Evolutionary conservation across 2,797 vertebrate genomes (phyloP), one percentile per base, ranked within the genome.

Genomic region (Mormyrops attenuatus): DNA sequence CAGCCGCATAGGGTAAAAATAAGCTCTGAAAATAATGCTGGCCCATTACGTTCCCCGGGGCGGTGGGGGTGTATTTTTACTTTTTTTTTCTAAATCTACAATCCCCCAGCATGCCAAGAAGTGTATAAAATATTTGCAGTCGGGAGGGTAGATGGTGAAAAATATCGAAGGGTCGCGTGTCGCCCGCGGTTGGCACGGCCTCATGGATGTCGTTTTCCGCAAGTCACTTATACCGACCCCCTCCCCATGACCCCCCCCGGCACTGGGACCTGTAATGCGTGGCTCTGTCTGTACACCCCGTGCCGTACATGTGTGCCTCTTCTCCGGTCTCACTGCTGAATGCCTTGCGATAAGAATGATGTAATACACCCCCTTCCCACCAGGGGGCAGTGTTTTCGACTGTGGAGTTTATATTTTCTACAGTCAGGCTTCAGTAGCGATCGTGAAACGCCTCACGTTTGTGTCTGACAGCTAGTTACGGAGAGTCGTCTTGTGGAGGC

Each of bases 291-390:
- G 38, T 9, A 57, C 57, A 47, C 82, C 26, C 41, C 7, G 6
- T 13, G 53, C 53, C n/a, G 49, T 41, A 84, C 15, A 53, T 15
- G 53, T 89, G 53, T 88, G 49, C 60, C 85, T 55, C 88, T 77
- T 87, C 73, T 92, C 89, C 84, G 86, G 66, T 91, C 90, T 60
- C 89, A 69, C 63, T 73, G 73, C 88, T 22, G 87, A 60, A 91
- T 30, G n/a, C 44, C 47, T 49, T 5, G 6, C n/a, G 15, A 20
- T 41, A 22, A n/a, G 47, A 22, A n/a, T 85, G 47, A 85, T 85
- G 82, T 50, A 49, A 85, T 44, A 50, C n/a, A 49, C 73, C 38
- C 17, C 11, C 15, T 30, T n/a, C 73, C 73, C 38, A n/a, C 38
- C 15, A 69, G 34, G 38, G 73, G 73, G 38, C 38, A 8, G 73